Conservation (phyloP, 2,113 vertebrate species). For the Tenebrosternarchus preto region DNA sequence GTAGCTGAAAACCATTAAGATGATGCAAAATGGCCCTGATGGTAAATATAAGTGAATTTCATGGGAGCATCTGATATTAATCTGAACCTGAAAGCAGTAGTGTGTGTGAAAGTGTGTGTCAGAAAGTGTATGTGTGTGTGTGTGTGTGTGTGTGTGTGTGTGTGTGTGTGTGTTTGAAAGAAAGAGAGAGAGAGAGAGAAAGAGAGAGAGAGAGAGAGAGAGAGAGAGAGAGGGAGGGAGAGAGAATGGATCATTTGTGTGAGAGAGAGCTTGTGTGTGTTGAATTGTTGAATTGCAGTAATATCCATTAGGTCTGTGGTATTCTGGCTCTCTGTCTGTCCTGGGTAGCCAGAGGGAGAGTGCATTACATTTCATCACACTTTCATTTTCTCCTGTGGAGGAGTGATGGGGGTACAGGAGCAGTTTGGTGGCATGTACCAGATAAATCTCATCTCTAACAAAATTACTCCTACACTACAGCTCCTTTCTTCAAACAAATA, state of each 20-base stretch:
- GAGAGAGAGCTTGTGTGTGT: conserved; percentile 34
- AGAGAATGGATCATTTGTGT: conserved; percentile 6
- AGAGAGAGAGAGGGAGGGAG: conserved; percentile 42
- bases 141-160: too few species aligned
- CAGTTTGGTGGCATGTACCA: conserved; percentile 97
- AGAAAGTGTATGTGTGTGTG: too few species aligned
- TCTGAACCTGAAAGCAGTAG: conserved; percentile 79
- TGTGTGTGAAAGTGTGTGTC: conserved; percentile 32
- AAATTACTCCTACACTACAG: conserved; percentile 74
- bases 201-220: conserved; percentile 17
- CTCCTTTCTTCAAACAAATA: not conserved
- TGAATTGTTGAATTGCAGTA: conserved; percentile 80
- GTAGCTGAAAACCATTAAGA: conserved; percentile 83
- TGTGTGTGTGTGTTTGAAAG: conserved; percentile 38
- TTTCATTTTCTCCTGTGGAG: conserved; percentile 99
- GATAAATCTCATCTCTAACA: conserved; percentile 99
- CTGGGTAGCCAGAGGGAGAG: conserved; percentile 95
- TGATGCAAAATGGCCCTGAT: conserved; percentile 85
- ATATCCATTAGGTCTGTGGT: conserved; percentile 99
- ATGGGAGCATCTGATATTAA: conserved; percentile 82
- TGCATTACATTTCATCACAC: conserved; percentile 99
- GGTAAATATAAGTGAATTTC: conserved; percentile 89
- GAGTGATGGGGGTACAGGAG: conserved; percentile 95
- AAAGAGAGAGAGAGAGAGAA: not conserved
- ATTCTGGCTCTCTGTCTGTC: conserved; percentile 95